Conservation (phyloP, 92 coral and sea anemone genomes). For the Virgularia gustaviana region DNA sequence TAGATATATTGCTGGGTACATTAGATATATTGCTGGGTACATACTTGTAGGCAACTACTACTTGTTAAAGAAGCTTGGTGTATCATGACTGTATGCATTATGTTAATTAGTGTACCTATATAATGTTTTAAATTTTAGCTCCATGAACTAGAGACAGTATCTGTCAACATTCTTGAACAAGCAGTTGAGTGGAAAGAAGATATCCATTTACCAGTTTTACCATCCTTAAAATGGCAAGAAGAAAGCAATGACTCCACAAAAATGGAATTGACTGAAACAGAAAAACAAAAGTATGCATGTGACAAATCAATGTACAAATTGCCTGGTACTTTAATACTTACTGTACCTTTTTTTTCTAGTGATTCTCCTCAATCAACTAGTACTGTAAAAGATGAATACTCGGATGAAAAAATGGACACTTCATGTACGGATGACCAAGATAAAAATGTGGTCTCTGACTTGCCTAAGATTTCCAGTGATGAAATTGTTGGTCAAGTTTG, state of each 20-base stretch:
- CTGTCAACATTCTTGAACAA: conserved; percentile 61
- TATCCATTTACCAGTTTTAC: conserved; percentile 56
- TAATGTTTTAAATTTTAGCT: conserved; percentile 41
- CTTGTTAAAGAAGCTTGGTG: too few species aligned
- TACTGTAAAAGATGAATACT: not conserved
- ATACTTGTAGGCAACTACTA: too few species aligned
- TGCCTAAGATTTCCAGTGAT: conserved; percentile 58
- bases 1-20: too few species aligned
- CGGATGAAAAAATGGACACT: conserved; percentile 12
- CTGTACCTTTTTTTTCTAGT: too few species aligned
- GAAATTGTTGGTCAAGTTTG: conserved; percentile 74
- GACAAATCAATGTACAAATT: conserved; percentile 5
- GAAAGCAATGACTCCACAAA: not conserved
- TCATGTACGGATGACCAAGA: conserved; percentile 22
- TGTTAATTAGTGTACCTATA: not conserved
- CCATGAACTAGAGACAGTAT: conserved; percentile 59
- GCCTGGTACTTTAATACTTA: conserved; percentile 10
- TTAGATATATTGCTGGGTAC: too few species aligned
- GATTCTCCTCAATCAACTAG: too few species aligned
- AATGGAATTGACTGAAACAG: not conserved
- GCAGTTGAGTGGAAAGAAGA: conserved; percentile 59
- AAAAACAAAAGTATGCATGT: not conserved
- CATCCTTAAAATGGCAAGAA: not conserved
- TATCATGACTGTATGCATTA: not conserved
- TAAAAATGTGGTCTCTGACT: too few species aligned